Evolutionary conservation across 2,888 invertebrate species (phyloP), one percentile per base, ranked within the genome.

Genomic region (Eupeodes latifasciatus): DNA sequence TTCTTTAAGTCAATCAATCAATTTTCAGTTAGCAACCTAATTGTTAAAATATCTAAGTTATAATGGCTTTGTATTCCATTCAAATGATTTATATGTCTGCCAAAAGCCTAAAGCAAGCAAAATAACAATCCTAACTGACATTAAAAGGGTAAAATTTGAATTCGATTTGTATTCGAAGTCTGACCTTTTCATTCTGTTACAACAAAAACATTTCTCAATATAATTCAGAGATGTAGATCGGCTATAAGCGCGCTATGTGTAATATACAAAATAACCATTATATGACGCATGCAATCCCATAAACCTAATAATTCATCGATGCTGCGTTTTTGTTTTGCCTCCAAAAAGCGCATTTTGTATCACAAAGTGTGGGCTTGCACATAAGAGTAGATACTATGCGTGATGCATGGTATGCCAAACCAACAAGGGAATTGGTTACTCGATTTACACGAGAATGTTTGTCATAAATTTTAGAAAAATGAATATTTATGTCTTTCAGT

Each of bases 381-480:
- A 11, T 10, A 10, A 0, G 4, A 9, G 34, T 16, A 16, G 51
- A 12, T 7, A 53, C 12, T 51, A 62, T 57, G 69, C 67, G 77
- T 79, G 57, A 71, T 55, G 55, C 44, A 47, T 27, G 47, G 47
- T 77, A 57, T 44, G 69, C 75, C 80, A 77, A 85, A 9, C 40
- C 40, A 40, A 40, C 81, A 81, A 81, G 77, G 59, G 77, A 77
- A 66, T 85, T 44, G 53, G 71, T 47, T 47, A 27, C 27, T 27
- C 27, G 19, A 16, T 62, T 12, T n/a, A 19, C 7, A n/a, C 49
- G 44, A 64, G 75, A 72, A 80, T 72, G 83, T 67, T 75, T 77
- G 80, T 84, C 88, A 85, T 88, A 85, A 81, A 85, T 81, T 75
- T 55, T 64, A 51, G 71, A 71, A 78, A 85, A 75, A 81, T 85